Evolutionary conservation across 2,888 invertebrate genomes (phyloP).

Genomic region (Leptinotarsa tumamoca): DNA sequence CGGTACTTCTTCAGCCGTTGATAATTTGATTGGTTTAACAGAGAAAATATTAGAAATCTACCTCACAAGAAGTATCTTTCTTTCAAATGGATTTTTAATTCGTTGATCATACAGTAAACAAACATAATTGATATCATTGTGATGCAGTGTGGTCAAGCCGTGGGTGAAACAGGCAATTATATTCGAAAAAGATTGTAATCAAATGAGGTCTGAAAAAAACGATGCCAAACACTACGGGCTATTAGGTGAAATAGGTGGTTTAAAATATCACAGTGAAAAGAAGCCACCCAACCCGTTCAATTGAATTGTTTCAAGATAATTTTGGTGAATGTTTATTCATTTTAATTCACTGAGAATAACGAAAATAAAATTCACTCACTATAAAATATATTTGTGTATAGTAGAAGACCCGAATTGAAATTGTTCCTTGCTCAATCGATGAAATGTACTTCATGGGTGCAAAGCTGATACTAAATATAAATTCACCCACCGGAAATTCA

Average conservation of each 20-base stretch:
- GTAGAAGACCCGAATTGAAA: too few relatives aligned
- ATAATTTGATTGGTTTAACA: not conserved
- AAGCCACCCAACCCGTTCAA: not conserved
- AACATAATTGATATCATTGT: slow-evolving; percentile 1
- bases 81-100: slow-evolving; percentile 7
- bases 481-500: too few relatives aligned
- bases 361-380: too few relatives aligned
- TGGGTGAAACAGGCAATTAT: not conserved
- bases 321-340: too few relatives aligned
- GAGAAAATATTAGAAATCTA: slow-evolving; percentile 13
- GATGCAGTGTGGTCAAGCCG: not conserved
- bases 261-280: not conserved
- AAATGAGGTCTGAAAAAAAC: not conserved
- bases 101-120: slow-evolving; percentile 10
- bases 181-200: not conserved
- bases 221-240: not conserved
- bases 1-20: not conserved
- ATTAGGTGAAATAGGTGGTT: not conserved
- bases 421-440: too few relatives aligned
- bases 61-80: slow-evolving; percentile 10
- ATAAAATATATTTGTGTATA: too few relatives aligned
- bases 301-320: too few relatives aligned
- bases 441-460: too few relatives aligned
- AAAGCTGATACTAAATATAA: too few relatives aligned
- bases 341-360: too few relatives aligned